Base-by-base conservation (phyloP, 2,113 vertebrate genomes). In the Cavia porcellus region DNA sequence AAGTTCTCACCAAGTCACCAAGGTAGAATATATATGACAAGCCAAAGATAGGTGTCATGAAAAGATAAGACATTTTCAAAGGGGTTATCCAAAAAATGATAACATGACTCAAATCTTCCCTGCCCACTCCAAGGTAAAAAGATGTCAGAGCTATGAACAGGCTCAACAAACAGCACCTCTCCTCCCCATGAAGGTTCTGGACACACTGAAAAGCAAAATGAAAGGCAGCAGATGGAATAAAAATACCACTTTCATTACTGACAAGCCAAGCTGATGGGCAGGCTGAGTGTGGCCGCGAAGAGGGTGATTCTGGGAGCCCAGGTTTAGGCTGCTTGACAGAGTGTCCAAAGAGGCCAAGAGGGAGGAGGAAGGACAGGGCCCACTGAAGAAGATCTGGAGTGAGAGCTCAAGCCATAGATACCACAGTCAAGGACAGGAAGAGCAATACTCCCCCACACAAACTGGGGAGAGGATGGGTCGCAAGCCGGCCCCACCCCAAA, bases 11-110 rank as follows among this genome's bases (percentile, higher is more conserved):
- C 6, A 12, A 96, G 81, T 86, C 55, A 90, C 77, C 75, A 89
- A 96, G 96, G 94, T 95, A 80, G 93, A 90, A 96, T 90, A 92
- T 70, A 86, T 42, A 64, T 93, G 88, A 96, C 94, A 98, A 96
- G 86, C 72, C 79, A 42, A 79, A 93, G 38, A 96, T 87, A 95
- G 57, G 38, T 92, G 81, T 68, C 95, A 75, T 77, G 64, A 89
- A 92, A 92, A 89, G 79, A 62, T 82, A 95, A 86, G 68, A 92
- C 62, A 66, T 83, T 91, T 89, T 80, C 50, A 92, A 92, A 57
- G n/a, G 45, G 47, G 25, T 66, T 94, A 86, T 77, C 59, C 57
- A 61, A 61, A 66, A 93, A 91, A 59, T 81, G 47, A 38, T 77
- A 79, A 57, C n/a, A 90, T 85, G 94, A 96, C 83, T 95, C 91